These are phyloP conservation scores for Hoplostethus atlanticus DNA, from an alignment of 2,797 vertebrate genomes.

Conservation along the genomic window DNA sequence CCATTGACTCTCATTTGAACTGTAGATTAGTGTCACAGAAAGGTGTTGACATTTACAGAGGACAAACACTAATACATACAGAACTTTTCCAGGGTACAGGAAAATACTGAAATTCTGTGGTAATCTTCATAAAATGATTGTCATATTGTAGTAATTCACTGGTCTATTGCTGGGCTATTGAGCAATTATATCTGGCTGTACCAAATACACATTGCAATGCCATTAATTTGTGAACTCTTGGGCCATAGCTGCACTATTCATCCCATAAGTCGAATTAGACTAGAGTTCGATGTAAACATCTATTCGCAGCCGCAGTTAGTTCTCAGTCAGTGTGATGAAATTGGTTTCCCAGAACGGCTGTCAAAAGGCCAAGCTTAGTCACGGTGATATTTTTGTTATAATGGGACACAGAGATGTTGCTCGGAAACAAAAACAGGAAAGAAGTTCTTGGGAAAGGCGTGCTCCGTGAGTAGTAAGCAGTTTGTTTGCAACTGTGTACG, in stretches of 20 bases:
- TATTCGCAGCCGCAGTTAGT: constrained; percentile 16
- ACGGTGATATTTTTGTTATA: constrained; percentile 20
- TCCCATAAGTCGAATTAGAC: neutral
- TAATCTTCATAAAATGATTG: neutral
- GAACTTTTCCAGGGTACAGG: neutral
- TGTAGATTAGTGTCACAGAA: neutral
- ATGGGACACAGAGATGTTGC: constrained; percentile 38
- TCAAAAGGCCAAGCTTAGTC: constrained; percentile 24
- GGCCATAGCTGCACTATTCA: neutral
- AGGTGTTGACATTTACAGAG: neutral
- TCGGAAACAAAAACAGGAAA: constrained; percentile 56
- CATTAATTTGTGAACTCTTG: neutral
- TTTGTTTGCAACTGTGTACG: constrained; percentile 32
- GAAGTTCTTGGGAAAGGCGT: constrained; percentile 21
- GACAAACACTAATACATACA: neutral
- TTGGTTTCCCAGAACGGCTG: constrained; percentile 28
- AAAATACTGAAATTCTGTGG: neutral
- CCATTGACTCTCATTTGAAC: neutral
- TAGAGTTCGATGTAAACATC: neutral
- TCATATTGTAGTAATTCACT: no score
- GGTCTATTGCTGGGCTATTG: no score
- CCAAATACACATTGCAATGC: no score
- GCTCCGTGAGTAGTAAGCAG: constrained; percentile 27
- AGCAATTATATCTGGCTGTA: no score
- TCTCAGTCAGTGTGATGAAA: constrained; percentile 27